Conservation (phyloP, 2,113 vertebrate genomes). For the Lophotis ruficrista region DNA sequence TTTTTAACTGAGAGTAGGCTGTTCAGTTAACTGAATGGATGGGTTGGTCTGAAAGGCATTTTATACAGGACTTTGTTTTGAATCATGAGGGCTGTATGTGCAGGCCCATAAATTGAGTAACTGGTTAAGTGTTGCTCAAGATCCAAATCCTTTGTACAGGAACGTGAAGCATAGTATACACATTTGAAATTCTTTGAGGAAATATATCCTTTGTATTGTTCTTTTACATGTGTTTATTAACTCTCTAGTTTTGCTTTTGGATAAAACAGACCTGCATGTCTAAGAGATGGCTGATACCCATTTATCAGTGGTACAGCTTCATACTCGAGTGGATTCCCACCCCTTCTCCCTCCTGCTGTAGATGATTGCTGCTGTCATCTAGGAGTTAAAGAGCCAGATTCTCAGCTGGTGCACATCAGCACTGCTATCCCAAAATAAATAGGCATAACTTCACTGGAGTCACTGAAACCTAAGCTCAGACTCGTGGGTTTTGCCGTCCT, state of each 20-base stretch:
- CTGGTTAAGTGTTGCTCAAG: constrained; percentile 27
- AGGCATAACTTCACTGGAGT: constrained; percentile 29
- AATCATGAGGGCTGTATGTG: not conserved
- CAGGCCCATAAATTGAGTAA: constrained; percentile 44
- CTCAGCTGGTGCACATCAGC: constrained; percentile 57
- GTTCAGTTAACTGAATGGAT: constrained; percentile 21
- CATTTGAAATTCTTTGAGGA: constrained; percentile 13
- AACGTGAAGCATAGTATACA: not conserved
- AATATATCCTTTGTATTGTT: not conserved
- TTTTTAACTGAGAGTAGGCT: constrained; percentile 16
- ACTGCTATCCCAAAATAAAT: constrained; percentile 31
- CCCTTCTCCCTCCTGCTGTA: not conserved
- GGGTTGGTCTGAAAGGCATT: constrained; percentile 30
- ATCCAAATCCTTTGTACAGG: constrained; percentile 40
- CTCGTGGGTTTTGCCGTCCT: not conserved
- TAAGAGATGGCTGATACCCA: not conserved
- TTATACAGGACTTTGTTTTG: constrained; percentile 46
- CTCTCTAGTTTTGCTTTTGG: constrained; percentile 29
- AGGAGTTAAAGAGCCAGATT: constrained; percentile 22
- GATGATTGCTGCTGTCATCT: constrained; percentile 14
- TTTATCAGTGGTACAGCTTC: not conserved
- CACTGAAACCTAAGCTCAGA: constrained; percentile 36
- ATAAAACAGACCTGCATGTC: not conserved
- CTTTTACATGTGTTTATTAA: not conserved
- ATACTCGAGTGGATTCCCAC: not conserved